A percentile compares a stretch with the other conserved stretches of the same genome.
Conservation (phyloP, 2,888 invertebrate species). For the Glyphotaelius pellucidus region DNA sequence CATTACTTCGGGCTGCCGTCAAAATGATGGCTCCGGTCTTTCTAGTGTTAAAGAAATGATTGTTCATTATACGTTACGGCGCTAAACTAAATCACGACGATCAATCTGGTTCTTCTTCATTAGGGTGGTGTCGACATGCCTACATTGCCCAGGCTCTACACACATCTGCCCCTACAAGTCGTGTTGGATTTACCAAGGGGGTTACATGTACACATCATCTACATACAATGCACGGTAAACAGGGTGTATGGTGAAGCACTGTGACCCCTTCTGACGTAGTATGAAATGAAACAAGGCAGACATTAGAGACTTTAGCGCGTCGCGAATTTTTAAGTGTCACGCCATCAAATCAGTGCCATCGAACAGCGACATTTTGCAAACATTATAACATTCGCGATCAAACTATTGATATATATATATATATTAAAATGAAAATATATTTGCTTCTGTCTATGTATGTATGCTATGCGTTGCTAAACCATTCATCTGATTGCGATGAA, state of each 20-base stretch:
- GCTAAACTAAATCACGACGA: constrained; percentile 55
- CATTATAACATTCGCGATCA: too few relatives aligned
- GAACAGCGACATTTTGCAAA: too few relatives aligned
- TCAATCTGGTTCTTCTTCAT: constrained; percentile 61
- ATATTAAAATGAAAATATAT: too few relatives aligned
- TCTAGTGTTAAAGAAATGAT: constrained; percentile 14
- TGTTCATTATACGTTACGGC: constrained; percentile 15
- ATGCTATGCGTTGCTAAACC: too few relatives aligned
- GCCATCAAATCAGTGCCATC: too few relatives aligned
- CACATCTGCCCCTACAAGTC: neutral
- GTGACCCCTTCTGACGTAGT: neutral
- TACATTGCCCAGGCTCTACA: constrained; percentile 13
- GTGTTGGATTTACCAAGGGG: neutral
- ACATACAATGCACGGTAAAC: neutral
- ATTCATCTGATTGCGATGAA: too few relatives aligned
- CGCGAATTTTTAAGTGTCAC: too few relatives aligned
- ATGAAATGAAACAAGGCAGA: neutral
- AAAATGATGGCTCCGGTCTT: too few relatives aligned
- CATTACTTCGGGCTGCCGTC: too few relatives aligned
- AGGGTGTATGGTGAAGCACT: neutral
- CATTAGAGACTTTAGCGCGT: too few relatives aligned
- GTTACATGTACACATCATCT: neutral
- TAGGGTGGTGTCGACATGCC: constrained; percentile 51
- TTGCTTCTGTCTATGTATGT: too few relatives aligned
- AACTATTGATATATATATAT: too few relatives aligned